These are phyloP conservation scores for Microctenopoma stevenorrisi DNA, from an alignment of 2,797 vertebrate genomes.

Conservation along the genomic window DNA sequence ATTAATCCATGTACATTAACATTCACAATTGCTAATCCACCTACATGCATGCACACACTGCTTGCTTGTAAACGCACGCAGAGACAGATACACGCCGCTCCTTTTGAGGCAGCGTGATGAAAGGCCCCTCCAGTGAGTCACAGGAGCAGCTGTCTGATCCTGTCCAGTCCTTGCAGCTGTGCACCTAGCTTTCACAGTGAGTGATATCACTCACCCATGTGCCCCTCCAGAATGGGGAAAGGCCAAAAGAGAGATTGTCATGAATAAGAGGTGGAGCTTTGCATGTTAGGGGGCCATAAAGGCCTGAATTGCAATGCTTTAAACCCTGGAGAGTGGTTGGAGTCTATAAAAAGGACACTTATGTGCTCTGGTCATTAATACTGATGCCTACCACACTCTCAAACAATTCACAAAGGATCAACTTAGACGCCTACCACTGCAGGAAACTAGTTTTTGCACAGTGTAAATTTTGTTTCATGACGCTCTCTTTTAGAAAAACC, in stretches of 20 bases:
- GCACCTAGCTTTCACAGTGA: conserved; percentile 68
- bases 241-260: conserved; percentile 53
- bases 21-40: conserved; percentile 8
- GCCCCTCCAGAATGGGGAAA: conserved; percentile 20
- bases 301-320: conserved; percentile 35
- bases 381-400: conserved; percentile 30
- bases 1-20: conserved; percentile 2
- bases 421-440: conserved; percentile 7
- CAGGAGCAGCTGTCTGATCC: conserved; percentile 75
- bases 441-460: conserved; percentile 11
- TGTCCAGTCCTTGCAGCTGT: conserved; percentile 72
- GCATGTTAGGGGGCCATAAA: conserved; percentile 11
- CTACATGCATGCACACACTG: conserved; percentile 31
- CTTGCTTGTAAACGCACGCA: conserved; percentile 20
- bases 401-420: conserved; percentile 46
- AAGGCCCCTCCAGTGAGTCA: conserved; percentile 70
- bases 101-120: conserved; percentile 75
- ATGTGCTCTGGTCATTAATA: conserved; percentile 43
- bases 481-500: conserved; percentile 2
- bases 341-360: conserved; percentile 58
- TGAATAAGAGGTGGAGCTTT: conserved; percentile 34
- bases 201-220: conserved; percentile 50
- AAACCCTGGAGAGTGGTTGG: conserved; percentile 35
- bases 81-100: conserved; percentile 45
- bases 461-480: conserved; percentile 36